Evolutionary conservation across 2,797 vertebrate species (phyloP), one percentile per base, ranked within the genome.

Genomic region (Periophthalmus magnuspinnatus): DNA sequence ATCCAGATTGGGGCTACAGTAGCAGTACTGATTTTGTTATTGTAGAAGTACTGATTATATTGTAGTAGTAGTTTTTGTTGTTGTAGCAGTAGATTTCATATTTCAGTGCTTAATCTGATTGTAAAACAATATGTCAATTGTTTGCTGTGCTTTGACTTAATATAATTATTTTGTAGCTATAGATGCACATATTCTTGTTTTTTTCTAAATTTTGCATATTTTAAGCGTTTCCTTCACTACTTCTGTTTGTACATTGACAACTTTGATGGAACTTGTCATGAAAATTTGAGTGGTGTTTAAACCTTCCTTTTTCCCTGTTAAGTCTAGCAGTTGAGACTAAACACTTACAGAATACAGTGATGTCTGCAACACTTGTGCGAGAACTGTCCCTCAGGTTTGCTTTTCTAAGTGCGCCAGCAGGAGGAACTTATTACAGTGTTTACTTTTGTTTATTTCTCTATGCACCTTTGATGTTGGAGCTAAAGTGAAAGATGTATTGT

Each of bases 261-360:
- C 59, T 0, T 62, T 76, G 60, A 32, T 2, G 0, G 56, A 14
- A 71, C 7, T n/a, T 0, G 41, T 65, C 22, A 32, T 45, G 41
- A 67, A 32, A 55, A 50, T 33, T 65, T 68, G 75, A 4, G 67
- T 3, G 67, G 45, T 45, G 2, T 81, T 75, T 73, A 82, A 81
- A 82, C 52, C 34, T 67, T 65, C 68, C 58, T 22, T 71, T 79
- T 81, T 85, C 64, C 79, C 69, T 88, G 84, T 86, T 88, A 81
- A 84, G 86, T 84, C 83, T 85, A 81, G 84, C 76, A 50, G 72
- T 71, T 45, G 71, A 89, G 83, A 89, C 81, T 85, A 86, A 88
- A 87, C 86, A 84, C 71, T 67, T 68, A 78, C 75, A 41, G 19
- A 63, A 56, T 60, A 71, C 7, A 70, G 68, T 86, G 70, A 68